These are phyloP conservation scores for Drosophila leonis DNA, from an alignment of 2,888 invertebrate species.

Conservation along the genomic window DNA sequence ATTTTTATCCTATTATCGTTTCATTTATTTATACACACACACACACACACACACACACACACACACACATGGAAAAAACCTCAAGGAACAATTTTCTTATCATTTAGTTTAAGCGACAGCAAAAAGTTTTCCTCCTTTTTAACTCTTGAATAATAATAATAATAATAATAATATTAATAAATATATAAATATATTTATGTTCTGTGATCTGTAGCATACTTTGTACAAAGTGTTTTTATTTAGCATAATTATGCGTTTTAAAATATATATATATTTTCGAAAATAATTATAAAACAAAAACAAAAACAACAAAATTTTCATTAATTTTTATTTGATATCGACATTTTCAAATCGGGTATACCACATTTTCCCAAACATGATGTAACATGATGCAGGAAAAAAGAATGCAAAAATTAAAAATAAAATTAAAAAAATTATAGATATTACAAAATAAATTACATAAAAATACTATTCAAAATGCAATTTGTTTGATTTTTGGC, in stretches of 20 bases:
- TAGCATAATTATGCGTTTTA: constrained; percentile 81
- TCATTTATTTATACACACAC: constrained; percentile 73
- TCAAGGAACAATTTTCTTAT: constrained; percentile 57
- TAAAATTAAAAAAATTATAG: constrained; percentile 58
- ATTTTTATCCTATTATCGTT: constrained; percentile 72
- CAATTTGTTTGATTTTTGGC: constrained; percentile 15
- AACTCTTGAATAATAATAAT: constrained; percentile 58
- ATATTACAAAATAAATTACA: constrained; percentile 70
- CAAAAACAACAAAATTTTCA: constrained; percentile 22
- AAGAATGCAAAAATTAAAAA: constrained; percentile 22
- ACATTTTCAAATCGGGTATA: constrained; percentile 4
- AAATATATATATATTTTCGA: constrained; percentile 44
- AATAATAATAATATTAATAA: constrained; percentile 60
- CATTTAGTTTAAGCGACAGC: constrained; percentile 37
- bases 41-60: constrained; percentile 26
- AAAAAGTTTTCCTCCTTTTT: constrained; percentile 43
- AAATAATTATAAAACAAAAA: constrained; percentile 15
- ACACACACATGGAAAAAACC: constrained; percentile 50
- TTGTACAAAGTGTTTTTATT: constrained; percentile 84
- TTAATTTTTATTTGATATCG: constrained; percentile 18
- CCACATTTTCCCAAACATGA: constrained; percentile 16
- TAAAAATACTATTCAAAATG: constrained; percentile 53
- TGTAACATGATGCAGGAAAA: constrained; percentile 31
- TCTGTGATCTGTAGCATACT: constrained; percentile 86
- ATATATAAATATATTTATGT: constrained; percentile 79